Base-by-base conservation (phyloP, 2,888 invertebrate genomes). In the Nudaria mundana region DNA sequence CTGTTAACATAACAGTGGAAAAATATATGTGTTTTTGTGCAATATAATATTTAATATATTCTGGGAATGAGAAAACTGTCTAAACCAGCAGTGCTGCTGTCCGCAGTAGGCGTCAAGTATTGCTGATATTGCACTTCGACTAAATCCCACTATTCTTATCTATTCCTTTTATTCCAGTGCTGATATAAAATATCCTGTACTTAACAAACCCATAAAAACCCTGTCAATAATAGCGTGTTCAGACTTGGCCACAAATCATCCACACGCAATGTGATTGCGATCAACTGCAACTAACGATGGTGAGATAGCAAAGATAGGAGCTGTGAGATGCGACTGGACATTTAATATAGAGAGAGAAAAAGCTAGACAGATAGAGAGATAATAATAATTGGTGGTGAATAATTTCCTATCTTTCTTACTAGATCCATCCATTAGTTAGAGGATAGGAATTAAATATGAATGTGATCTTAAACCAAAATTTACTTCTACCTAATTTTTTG, bases 281-380 rank as follows among this genome's bases (percentile, higher is more conserved):
- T 63, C 63, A 33, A 52, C 46, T 51, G 35, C 47, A 36, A 26
- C 61, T 61, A 63, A 63, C 61, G 56, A 63, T 52, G 43, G 40
- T 35, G 47, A 53, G 63, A 63, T 62, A 56, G 37, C 45, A 25
- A 30, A 37, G 56, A 56, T 60, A 60, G 42, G 34, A 56, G 55
- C 55, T 42, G 48, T 52, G 47, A 52, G 63, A 51, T 54, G 43
- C 36, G 43, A 42, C 43, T 50, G 60, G 44, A 47, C 30, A 44
- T 48, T 52, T 55, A n/a, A n/a, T n/a, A n/a, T n/a, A n/a, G n/a
- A n/a, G n/a, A n/a, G n/a, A n/a, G n/a, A n/a, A n/a, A n/a, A n/a
- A n/a, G n/a, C n/a, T n/a, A 34, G 32, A 44, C 34, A 44, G 46
- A 47, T 48, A 48, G 49, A 50, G 48, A 42, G 44, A 46, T 31